Base-by-base conservation (phyloP, 2,113 vertebrate species). In the Ptilorrhoa leucosticta region DNA sequence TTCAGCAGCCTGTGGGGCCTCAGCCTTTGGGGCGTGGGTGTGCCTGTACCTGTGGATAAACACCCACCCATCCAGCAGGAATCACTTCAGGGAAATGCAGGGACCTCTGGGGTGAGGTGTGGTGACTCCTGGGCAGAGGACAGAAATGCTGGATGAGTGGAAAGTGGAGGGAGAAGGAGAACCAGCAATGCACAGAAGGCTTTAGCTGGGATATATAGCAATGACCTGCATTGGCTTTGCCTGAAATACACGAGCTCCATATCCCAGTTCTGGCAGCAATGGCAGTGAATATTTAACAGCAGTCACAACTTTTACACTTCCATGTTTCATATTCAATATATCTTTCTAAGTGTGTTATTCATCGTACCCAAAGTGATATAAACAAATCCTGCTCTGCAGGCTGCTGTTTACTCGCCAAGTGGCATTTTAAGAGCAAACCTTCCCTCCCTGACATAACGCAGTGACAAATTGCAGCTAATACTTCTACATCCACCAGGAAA, bases 341-440 rank as follows among this genome's bases (percentile, higher is more conserved):
- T 97, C 94, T 97, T 95, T 96, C 69, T n/a, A 68, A 96, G 94
- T 95, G 88, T 72, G 89, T 95, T 97, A 90, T 96, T 96, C 90
- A 83, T 97, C 27, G 48, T 88, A 57, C 84, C 86, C 66, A 83
- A 96, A 93, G 93, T 63, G 87, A 93, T 86, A 96, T 95, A 95
- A 97, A 97, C 94, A 94, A 95, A 95, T 72, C 64, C 85, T 93
- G 93, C 83, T 94, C 92, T 93, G 84, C 80, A 89, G 88, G 83
- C 95, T 94, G 93, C 94, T 94, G 81, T 92, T 96, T 96, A 95
- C 89, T 96, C 75, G 95, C 95, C 82, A 94, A 96, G 96, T 91
- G 94, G 94, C 80, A 72, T 93, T 96, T 96, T 97, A 95, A 95
- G 93, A 95, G 85, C 88, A 89, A 94, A 83, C 66, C 73, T 86